Conservation (phyloP, 92 coral and sea anemone species). For the Galaxea fascicularis region DNA sequence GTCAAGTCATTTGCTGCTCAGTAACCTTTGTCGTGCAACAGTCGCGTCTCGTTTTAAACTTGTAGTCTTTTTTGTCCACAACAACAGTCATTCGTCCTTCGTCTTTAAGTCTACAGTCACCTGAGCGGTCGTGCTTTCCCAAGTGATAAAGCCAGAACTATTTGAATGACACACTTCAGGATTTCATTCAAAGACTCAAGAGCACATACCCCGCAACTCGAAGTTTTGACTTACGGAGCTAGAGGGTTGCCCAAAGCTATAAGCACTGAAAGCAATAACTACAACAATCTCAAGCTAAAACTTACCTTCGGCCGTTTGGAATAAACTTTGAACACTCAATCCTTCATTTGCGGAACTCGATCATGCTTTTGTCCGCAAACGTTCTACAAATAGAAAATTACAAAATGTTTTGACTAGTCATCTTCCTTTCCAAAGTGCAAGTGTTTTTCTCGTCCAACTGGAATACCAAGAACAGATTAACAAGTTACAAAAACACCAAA, state of each 20-base stretch:
- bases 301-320: conserved; percentile 10
- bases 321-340: background rate
- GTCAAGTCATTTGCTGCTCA: no score
- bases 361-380: conserved; percentile 10
- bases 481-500: background rate
- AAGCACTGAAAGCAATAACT: background rate
- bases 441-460: background rate
- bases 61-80: no score
- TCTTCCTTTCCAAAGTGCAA: no score
- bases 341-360: conserved; percentile 6
- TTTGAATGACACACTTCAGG: no score
- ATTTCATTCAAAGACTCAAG: no score
- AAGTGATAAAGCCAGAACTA: no score
- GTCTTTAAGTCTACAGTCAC: no score
- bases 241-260: no score
- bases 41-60: no score
- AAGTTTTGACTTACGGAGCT: background rate
- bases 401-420: background rate
- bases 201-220: background rate
- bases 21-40: no score
- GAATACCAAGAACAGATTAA: background rate
- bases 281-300: background rate
- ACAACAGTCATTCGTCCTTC: no score
- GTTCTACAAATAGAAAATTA: conserved; percentile 6
- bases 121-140: no score